Percentiles rank a stretch among this genome's conserved stretches.
These are phyloP conservation scores for Alentia gelatinosa DNA, from an alignment of 2,888 invertebrate genomes.

Conservation along the genomic window DNA sequence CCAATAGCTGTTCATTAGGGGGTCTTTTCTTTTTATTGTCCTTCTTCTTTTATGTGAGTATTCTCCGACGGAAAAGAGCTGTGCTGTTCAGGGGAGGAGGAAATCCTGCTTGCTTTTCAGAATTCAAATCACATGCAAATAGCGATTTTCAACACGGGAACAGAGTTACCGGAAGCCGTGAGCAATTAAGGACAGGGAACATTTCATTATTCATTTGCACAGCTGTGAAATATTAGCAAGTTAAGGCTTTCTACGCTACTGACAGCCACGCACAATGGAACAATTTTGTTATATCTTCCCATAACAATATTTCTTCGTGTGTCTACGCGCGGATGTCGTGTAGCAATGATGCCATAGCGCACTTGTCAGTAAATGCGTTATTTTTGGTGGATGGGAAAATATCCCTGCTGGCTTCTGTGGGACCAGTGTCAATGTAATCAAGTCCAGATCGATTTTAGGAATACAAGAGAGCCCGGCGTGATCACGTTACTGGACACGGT, in stretches of 20 bases:
- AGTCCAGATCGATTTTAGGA: not conserved
- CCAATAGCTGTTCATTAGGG: not conserved
- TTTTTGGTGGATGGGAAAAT: not conserved
- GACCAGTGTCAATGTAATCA: not conserved
- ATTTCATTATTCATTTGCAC: not conserved
- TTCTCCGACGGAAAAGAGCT: too few relatives aligned
- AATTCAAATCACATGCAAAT: conserved; percentile 8
- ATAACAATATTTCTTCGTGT: too few relatives aligned
- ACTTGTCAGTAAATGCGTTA: not conserved
- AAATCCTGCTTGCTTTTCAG: not conserved
- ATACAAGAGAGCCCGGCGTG: not conserved
- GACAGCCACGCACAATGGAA: not conserved
- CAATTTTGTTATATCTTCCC: not conserved
- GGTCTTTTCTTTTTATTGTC: too few relatives aligned
- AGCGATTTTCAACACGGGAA: not conserved
- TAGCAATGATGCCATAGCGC: not conserved
- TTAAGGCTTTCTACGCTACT: not conserved
- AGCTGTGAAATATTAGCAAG: not conserved
- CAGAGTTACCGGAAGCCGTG: not conserved
- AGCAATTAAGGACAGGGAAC: conserved; percentile 5
- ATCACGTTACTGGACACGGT: not conserved
- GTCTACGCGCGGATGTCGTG: not conserved
- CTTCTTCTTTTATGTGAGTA: too few relatives aligned
- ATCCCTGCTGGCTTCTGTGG: not conserved
- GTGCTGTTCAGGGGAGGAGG: not conserved